A percentile compares a stretch with the other conserved stretches of the same genome.
Evolutionary conservation across 2,888 invertebrate genomes (phyloP).

Genomic region (Melolontha melolontha): DNA sequence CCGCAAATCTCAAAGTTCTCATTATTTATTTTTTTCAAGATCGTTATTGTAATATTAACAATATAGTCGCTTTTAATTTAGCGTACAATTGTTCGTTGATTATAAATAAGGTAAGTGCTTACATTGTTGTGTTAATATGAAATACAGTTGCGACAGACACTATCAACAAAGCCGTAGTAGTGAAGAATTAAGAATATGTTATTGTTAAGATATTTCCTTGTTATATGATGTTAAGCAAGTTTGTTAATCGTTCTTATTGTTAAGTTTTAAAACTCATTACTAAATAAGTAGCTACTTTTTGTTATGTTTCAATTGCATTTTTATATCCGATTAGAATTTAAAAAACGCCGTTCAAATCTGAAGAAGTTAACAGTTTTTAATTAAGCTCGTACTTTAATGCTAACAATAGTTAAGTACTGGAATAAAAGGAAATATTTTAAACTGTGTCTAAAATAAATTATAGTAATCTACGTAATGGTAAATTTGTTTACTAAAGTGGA

Average conservation of each 20-base stretch:
- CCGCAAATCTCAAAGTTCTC: slow-evolving; percentile 11
- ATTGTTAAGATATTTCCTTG: slow-evolving; percentile 4
- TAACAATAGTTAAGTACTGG: no score
- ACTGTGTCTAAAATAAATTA: no score
- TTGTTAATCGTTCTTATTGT: slow-evolving; percentile 18
- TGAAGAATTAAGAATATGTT: slow-evolving; percentile 15
- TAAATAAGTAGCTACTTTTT: slow-evolving; percentile 1
- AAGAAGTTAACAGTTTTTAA: no score
- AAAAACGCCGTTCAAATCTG: no score
- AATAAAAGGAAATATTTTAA: no score
- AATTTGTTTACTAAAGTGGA: no score
- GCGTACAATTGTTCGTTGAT: slow-evolving; percentile 7
- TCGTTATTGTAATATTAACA: neutral
- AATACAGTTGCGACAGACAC: slow-evolving; percentile 9
- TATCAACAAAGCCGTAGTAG: slow-evolving; percentile 7
- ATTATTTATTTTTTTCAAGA: slow-evolving; percentile 6
- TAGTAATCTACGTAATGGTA: no score
- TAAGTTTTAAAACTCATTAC: slow-evolving; percentile 8
- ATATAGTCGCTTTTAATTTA: neutral
- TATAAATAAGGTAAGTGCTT: slow-evolving; percentile 13
- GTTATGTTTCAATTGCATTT: neutral
- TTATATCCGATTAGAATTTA: slow-evolving; percentile 3
- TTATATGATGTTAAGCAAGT: neutral
- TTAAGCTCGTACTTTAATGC: no score
- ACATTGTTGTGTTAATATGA: neutral